Evolutionary conservation across 1,140 invertebrate species (phyloP).

Genomic region (Ostrea denselamellosa): DNA sequence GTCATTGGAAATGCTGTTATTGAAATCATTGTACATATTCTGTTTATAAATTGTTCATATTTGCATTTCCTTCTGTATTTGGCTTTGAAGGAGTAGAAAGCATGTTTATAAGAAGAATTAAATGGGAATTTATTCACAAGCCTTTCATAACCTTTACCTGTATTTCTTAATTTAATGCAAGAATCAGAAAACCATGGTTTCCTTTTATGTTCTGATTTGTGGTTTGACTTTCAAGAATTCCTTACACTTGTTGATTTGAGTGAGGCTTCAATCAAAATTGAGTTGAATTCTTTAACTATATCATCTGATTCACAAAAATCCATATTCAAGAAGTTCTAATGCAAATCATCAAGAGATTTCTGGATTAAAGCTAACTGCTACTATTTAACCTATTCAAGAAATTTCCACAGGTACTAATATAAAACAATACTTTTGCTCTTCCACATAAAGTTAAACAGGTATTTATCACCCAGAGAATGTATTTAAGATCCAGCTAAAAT

Average conservation of each 20-base stretch:
- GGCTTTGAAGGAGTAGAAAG: slow-evolving; percentile 15
- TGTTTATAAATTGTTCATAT: slow-evolving; percentile 18
- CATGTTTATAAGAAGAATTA: slow-evolving; percentile 21
- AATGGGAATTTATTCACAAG: slow-evolving; percentile 40
- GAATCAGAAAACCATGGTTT: slow-evolving; percentile 46
- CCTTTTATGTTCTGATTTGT: background rate
- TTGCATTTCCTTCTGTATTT: background rate
- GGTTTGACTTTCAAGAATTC: background rate
- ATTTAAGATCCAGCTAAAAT: too few species aligned
- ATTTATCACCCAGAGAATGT: too few species aligned
- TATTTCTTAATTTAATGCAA: slow-evolving; percentile 16
- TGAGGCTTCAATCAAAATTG: slow-evolving; percentile 19
- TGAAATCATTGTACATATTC: background rate
- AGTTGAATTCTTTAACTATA: slow-evolving; percentile 15
- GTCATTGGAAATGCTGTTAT: background rate
- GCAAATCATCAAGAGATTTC: background rate
- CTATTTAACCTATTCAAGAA: too few species aligned
- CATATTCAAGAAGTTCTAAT: background rate
- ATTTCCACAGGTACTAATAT: too few species aligned
- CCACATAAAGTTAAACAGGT: too few species aligned
- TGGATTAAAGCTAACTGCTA: background rate
- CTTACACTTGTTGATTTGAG: background rate
- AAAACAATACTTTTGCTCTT: too few species aligned
- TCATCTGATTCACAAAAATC: background rate
- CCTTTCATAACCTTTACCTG: slow-evolving; percentile 39